A percentile compares a stretch with the other conserved stretches of the same genome.
Conservation (phyloP, 2,888 invertebrate species). For the Lepetodrilus schrolli region DNA sequence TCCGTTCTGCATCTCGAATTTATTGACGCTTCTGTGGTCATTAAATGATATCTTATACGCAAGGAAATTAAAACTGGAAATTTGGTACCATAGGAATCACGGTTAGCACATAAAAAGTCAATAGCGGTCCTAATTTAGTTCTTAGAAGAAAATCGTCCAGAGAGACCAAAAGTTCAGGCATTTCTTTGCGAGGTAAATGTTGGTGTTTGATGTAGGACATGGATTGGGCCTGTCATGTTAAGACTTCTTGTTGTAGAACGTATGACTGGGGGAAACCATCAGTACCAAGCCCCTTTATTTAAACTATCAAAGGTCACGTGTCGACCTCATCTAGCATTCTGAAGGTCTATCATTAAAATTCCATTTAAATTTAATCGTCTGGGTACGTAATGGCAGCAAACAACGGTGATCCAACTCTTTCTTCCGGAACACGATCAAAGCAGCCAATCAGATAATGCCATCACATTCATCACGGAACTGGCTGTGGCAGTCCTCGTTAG, state of each 20-base stretch:
- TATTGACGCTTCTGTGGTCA: background rate
- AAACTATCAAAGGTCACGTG: background rate
- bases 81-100: background rate
- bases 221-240: no score
- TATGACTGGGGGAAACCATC: no score
- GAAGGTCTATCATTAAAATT: background rate
- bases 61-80: background rate
- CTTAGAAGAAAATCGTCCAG: no score
- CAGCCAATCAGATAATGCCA: slow-evolving; percentile 6
- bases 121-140: no score
- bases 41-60: background rate
- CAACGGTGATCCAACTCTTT: slow-evolving; percentile 21
- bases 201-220: no score
- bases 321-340: background rate
- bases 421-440: slow-evolving; percentile 25
- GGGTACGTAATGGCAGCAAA: background rate
- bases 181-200: no score
- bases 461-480: slow-evolving; percentile 25
- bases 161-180: no score
- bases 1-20: background rate
- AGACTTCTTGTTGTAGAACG: no score
- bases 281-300: no score
- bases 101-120: background rate
- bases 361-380: slow-evolving; percentile 15
- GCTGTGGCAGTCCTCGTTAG: background rate